Conservation (phyloP, 2,888 invertebrate species). For the Orgyia antiqua region DNA sequence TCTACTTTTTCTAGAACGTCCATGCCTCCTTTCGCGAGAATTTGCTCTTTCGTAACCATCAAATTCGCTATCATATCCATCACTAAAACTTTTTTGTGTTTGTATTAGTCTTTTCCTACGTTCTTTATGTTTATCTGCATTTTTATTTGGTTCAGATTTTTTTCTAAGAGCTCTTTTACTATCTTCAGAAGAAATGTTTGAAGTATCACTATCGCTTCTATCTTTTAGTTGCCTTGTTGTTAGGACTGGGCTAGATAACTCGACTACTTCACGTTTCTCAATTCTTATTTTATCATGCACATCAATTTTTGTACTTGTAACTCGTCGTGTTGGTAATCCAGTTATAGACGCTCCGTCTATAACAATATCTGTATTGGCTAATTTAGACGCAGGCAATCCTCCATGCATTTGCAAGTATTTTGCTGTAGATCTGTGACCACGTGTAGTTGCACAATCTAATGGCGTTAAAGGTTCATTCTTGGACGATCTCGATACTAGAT, state of each 20-base stretch:
- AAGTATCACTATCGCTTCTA: conserved; percentile 48
- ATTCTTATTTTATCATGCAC: conserved; percentile 69
- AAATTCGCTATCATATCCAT: conserved; percentile 67
- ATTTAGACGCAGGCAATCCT: conserved; percentile 87
- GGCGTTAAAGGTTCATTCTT: conserved; percentile 93
- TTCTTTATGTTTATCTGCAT: conserved; percentile 48
- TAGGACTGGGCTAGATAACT: conserved; percentile 60
- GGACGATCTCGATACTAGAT: conserved; percentile 88
- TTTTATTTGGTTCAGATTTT: conserved; percentile 37
- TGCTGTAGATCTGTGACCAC: conserved; percentile 92
- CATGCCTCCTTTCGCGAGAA: conserved; percentile 39
- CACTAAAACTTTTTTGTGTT: conserved; percentile 70
- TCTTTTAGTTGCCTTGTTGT: conserved; percentile 45
- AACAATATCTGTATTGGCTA: conserved; percentile 71
- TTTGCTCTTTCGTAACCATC: conserved; percentile 43
- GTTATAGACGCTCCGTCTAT: conserved; percentile 66
- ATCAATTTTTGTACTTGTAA: conserved; percentile 74
- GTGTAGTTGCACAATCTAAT: conserved; percentile 91
- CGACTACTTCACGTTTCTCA: conserved; percentile 71
- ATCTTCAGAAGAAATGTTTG: conserved; percentile 65
- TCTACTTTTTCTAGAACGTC: conserved; percentile 53
- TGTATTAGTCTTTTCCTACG: conserved; percentile 52
- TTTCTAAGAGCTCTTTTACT: conserved; percentile 46
- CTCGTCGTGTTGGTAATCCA: conserved; percentile 61
- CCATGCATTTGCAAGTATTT: conserved; percentile 95